Percentiles rank a stretch among this genome's conserved stretches.
These are phyloP conservation scores for Yponomeuta malinellus DNA, from an alignment of 2,888 invertebrate species.

Conservation along the genomic window DNA sequence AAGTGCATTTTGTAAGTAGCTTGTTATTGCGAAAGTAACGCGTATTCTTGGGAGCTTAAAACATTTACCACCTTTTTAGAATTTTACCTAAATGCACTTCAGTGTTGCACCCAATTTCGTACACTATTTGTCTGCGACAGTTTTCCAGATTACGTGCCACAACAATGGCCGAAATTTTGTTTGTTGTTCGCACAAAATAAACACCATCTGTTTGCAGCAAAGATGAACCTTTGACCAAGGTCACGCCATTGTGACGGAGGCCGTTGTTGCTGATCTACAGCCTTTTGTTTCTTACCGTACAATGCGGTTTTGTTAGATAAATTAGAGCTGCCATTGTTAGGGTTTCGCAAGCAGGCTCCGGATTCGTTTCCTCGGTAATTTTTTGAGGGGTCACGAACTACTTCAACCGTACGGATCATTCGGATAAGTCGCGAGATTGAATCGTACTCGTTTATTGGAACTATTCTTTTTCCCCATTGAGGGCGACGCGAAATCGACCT, in stretches of 20 bases:
- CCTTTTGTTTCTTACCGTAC: conserved; percentile 44
- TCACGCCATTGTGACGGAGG: conserved; percentile 29
- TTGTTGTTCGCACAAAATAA: conserved; percentile 35
- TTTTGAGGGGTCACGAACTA: conserved; percentile 27
- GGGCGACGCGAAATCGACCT: conserved; percentile 21
- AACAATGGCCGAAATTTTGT: conserved; percentile 47
- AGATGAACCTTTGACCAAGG: conserved; percentile 43
- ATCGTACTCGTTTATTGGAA: conserved; percentile 41
- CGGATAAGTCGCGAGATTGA: conserved; percentile 37
- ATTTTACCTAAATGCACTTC: neutral
- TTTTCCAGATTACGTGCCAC: conserved; percentile 31
- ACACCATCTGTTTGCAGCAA: conserved; percentile 38
- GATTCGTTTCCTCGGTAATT: conserved; percentile 32
- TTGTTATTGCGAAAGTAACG: conserved; percentile 24
- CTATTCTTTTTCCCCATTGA: conserved; percentile 45
- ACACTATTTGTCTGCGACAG: neutral
- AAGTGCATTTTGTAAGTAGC: conserved; percentile 37
- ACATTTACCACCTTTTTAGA: neutral
- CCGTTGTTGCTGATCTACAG: conserved; percentile 18
- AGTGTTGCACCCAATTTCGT: neutral
- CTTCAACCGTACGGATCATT: conserved; percentile 19
- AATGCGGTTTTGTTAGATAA: conserved; percentile 37
- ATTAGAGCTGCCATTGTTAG: conserved; percentile 34
- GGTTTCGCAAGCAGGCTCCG: conserved; percentile 22
- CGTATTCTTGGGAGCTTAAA: conserved; percentile 31